These are phyloP conservation scores for Spheniscus mendiculus DNA, from an alignment of 2,113 vertebrate genomes.

Conservation along the genomic window DNA sequence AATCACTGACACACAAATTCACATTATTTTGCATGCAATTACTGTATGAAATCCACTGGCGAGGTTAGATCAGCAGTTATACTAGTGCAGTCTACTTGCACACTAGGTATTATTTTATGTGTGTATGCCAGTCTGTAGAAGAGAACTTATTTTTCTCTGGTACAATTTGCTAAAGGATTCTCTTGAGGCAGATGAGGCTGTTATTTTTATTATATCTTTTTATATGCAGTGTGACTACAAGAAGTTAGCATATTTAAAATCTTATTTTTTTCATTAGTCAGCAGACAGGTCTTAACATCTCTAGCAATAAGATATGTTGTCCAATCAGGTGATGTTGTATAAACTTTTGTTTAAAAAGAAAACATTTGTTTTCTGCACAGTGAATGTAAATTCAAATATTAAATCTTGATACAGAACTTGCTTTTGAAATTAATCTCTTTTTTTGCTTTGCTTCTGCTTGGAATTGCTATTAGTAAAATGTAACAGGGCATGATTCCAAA, in stretches of 20 bases:
- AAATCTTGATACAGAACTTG: background rate
- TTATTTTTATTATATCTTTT: background rate
- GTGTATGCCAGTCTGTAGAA: background rate
- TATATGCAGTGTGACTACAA: background rate
- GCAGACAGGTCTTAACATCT: background rate
- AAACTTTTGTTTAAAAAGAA: background rate
- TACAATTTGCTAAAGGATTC: background rate
- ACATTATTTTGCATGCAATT: background rate
- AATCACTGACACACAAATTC: background rate
- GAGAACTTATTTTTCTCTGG: background rate
- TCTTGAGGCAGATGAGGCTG: background rate
- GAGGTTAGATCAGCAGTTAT: background rate
- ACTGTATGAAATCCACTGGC: background rate
- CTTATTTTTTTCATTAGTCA: background rate
- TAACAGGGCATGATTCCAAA: constrained; percentile 14
- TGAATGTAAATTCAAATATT: background rate
- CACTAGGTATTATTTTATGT: background rate
- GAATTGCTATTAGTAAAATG: background rate
- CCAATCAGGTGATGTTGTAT: background rate
- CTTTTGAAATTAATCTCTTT: background rate
- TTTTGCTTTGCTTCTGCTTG: background rate
- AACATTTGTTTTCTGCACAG: background rate
- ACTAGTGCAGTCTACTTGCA: background rate
- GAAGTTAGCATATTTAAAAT: background rate
- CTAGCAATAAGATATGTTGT: background rate